phyloP scores from a whole-genome alignment of 2,888 invertebrate genomes.

The Cremastinae sp. region DNA sequence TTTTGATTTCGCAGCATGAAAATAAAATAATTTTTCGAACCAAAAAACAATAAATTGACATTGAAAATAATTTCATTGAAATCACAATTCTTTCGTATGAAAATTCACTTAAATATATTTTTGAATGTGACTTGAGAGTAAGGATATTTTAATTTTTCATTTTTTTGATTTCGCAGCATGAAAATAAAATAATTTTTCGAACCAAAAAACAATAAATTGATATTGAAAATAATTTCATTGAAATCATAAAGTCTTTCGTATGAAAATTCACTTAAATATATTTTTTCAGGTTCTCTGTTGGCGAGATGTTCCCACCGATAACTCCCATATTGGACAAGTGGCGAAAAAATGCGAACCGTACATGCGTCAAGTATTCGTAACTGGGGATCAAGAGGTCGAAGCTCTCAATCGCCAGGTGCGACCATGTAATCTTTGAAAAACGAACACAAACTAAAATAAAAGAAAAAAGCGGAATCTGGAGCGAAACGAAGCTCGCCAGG shows the following conservation, averaged over 20 bases:
- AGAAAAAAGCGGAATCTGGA: neutral
- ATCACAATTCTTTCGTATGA: too few relatives aligned
- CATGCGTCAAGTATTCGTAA: constrained; percentile 96
- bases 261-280: constrained; percentile 4
- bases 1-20: neutral
- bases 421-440: neutral
- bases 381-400: constrained; percentile 83
- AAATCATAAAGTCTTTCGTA: too few relatives aligned
- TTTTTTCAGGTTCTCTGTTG: constrained; percentile 89
- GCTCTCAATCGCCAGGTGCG: constrained; percentile 85
- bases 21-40: neutral
- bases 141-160: neutral
- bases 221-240: too few relatives aligned
- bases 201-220: neutral
- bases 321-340: constrained; percentile 92
- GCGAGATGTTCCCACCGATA: constrained; percentile 96
- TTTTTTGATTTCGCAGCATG: neutral
- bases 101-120: constrained; percentile 11
- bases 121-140: constrained; percentile 87
- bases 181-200: constrained; percentile 1
- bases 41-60: neutral
- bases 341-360: constrained; percentile 97
- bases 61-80: too few relatives aligned
- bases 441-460: too few relatives aligned
- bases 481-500: neutral